Evolutionary conservation across 2,888 invertebrate genomes (phyloP), one percentile per base, ranked within the genome.

Genomic region (Pollenia amentaria): DNA sequence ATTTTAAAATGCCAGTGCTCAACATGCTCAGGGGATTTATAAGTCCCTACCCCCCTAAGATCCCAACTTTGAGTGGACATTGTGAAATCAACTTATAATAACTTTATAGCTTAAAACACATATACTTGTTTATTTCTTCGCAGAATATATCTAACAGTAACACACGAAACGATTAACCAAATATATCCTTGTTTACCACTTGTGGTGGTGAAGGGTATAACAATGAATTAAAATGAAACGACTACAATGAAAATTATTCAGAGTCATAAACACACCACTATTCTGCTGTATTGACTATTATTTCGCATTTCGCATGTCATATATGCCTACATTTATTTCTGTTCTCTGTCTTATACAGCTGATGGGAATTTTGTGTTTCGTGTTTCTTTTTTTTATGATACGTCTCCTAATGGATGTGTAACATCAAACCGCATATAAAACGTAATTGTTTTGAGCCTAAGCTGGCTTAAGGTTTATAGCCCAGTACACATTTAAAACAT

Each of bases 401-500:
- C 38, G 46, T 64, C 75, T 65, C 76, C 83, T 83, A 87, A 84
- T 80, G 80, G 79, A 77, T 42, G 55, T 65, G 67, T 53, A 77
- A 55, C 77, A 77, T 73, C 77, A 72, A 87, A 84, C 46, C 67
- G 84, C 70, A 77, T 44, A 84, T 84, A 84, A 87, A 87, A 87
- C 48, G 62, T 77, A 84, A 84, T 81, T 87, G 87, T 69, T 81
- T 69, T 73, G 76, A 77, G 72, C 51, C 87, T 80, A 84, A 80
- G 84, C 77, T 77, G 72, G 84, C 42, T 77, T 83, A 67, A 11
- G 70, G 57, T 75, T 83, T 83, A 83, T 69, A 40, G 64, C 40
- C 40, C 29, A 46, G 10, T 46, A 48, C 21, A 40, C 38, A 14
- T 57, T n/a, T 4, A 9, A 38, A 42, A 42, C 18, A n/a, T 21